Base-by-base conservation (phyloP, 2,888 invertebrate species). In the Lydus trimaculatus region DNA sequence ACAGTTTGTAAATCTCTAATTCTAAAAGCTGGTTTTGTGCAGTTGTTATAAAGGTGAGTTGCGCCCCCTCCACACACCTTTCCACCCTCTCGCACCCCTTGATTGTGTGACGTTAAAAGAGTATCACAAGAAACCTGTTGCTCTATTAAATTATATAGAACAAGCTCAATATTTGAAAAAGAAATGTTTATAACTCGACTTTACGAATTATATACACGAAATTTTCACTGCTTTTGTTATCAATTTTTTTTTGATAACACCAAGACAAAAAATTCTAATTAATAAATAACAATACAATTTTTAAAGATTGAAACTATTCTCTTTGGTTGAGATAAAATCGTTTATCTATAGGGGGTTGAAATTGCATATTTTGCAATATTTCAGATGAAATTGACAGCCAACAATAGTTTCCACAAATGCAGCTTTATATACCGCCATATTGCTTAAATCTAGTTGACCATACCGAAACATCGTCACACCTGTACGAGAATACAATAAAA, bases 1-100 rank as follows among this genome's bases (percentile, higher is more conserved):
- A 83, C 77, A 80, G 77, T 78, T 83, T 83, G 83, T 82, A 83
- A 82, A 81, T 81, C 79, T 81, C 76, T 76, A 79, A 79, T 80
- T 81, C 79, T 76, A 74, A 82, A 81, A 82, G 82, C 82, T 82
- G 81, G 82, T 82, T 83, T 81, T 83, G 81, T 83, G 82, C 82
- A 82, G 82, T 82, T 80, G 80, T 78, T 77, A 73, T 70, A 71
- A 74, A 73, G 73, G 72, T 71, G 71, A 73, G 74, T 69, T 73
- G 73, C 72, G 61, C 72, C 70, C n/a, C 72, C 73, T 67, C 72
- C 63, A 65, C 65, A 61, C 71, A 71, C 70, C 75, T 73, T 71
- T 58, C 43, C 72, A 74, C 72, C 75, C 72, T 73, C 68, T 71
- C 75, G 69, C 72, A 71, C 75, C 73, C 74, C 70, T 73, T 69